Conservation (phyloP, 2,888 invertebrate species). For the Acanthoscelides obtectus region DNA sequence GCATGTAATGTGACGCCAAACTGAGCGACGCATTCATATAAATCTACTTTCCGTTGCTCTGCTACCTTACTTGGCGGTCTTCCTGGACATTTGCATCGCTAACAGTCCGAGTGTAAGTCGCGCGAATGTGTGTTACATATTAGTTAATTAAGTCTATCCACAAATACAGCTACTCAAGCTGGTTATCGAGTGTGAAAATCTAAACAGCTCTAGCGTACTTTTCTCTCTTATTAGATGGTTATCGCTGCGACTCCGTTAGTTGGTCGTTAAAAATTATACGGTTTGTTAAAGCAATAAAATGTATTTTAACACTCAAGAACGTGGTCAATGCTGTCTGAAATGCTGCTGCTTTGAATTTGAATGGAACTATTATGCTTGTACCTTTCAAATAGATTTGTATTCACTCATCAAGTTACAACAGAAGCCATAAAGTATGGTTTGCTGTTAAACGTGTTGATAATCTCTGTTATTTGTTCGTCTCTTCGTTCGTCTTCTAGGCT, state of each 20-base stretch:
- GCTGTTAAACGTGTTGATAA: too few relatives aligned
- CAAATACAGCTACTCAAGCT: not conserved
- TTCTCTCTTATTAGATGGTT: constrained; percentile 2
- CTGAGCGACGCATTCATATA: not conserved
- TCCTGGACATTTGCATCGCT: not conserved
- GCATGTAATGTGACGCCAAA: not conserved
- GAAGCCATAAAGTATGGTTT: too few relatives aligned
- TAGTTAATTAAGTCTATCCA: not conserved
- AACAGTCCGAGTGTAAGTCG: not conserved
- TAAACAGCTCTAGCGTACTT: not conserved
- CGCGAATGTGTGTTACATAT: not conserved
- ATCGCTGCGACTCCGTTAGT: constrained; percentile 1
- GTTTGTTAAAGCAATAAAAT: constrained; percentile 2
- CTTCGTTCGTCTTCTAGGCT: too few relatives aligned
- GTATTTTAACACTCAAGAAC: constrained; percentile 1
- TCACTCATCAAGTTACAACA: not conserved
- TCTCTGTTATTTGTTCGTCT: too few relatives aligned
- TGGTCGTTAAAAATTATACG: constrained; percentile 3
- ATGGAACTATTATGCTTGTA: not conserved
- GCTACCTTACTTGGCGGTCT: not conserved
- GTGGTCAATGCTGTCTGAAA: not conserved
- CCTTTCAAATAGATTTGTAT: not conserved
- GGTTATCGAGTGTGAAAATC: constrained; percentile 3
- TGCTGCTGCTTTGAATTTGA: not conserved
- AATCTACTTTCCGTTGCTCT: not conserved